Conservation (phyloP, 2,888 invertebrate species). For the Callimorpha dominula region DNA sequence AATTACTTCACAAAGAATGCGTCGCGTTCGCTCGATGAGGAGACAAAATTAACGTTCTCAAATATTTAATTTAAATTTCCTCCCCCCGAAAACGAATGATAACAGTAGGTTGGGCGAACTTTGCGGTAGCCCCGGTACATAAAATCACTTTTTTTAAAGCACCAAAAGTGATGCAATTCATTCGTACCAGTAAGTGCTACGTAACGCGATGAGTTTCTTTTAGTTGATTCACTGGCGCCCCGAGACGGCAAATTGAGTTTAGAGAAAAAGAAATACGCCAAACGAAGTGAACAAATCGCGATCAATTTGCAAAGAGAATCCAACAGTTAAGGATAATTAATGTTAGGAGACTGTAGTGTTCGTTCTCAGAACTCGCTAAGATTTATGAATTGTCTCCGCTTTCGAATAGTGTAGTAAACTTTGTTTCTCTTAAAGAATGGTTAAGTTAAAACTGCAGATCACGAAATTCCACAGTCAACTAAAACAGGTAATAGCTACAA, state of each 20-base stretch:
- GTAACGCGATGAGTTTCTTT: constrained; percentile 76
- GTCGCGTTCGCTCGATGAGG: constrained; percentile 85
- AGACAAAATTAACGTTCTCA: constrained; percentile 87
- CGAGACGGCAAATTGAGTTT: constrained; percentile 71
- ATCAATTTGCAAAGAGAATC: constrained; percentile 68
- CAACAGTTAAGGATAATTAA: constrained; percentile 60
- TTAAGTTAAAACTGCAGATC: constrained; percentile 48
- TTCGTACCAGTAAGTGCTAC: constrained; percentile 73
- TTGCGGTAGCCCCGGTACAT: constrained; percentile 65
- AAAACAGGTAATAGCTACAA: constrained; percentile 74
- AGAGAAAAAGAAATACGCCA: constrained; percentile 70
- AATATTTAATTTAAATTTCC: constrained; percentile 87
- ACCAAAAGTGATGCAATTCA: constrained; percentile 72
- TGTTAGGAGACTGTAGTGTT: constrained; percentile 50
- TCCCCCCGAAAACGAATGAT: constrained; percentile 82
- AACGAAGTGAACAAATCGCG: constrained; percentile 73
- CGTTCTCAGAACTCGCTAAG: constrained; percentile 30
- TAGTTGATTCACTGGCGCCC: constrained; percentile 69
- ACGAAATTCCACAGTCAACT: constrained; percentile 68
- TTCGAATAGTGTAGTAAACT: constrained; percentile 31
- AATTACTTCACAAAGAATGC: constrained; percentile 87
- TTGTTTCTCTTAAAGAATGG: constrained; percentile 37
- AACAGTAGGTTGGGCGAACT: constrained; percentile 74
- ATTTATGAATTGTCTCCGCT: constrained; percentile 41
- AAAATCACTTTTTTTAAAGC: constrained; percentile 67